Conservation (phyloP, 2,113 vertebrate genomes). For the Varanus komodoensis region DNA sequence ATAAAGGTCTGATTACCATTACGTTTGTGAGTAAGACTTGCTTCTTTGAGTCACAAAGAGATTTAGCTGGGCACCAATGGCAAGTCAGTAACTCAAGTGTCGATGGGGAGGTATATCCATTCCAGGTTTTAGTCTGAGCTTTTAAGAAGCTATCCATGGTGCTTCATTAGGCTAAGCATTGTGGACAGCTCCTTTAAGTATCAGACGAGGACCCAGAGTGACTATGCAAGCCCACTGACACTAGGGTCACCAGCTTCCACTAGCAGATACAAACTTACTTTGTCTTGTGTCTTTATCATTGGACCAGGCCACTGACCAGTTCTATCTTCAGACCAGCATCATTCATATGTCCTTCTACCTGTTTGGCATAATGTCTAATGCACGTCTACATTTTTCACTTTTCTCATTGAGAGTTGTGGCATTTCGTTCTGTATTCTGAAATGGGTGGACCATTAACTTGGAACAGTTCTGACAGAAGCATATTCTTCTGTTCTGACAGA, state of each 20-base stretch:
- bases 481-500: neutral
- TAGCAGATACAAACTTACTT: neutral
- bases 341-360: neutral
- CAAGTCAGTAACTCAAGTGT: too few relatives aligned
- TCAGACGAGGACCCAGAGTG: too few relatives aligned
- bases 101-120: too few relatives aligned
- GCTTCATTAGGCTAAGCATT: too few relatives aligned
- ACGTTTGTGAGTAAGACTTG: neutral
- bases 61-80: neutral
- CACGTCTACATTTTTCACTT: neutral
- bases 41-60: neutral
- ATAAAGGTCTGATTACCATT: neutral
- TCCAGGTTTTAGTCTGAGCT: too few relatives aligned
- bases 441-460: neutral
- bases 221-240: too few relatives aligned
- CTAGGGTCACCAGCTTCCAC: too few relatives aligned
- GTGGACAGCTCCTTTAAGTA: too few relatives aligned
- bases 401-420: neutral
- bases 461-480: neutral
- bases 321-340: neutral
- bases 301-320: neutral
- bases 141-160: too few relatives aligned
- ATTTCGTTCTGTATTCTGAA: neutral
- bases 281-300: neutral
- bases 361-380: neutral